Conservation (phyloP, 2,888 invertebrate genomes). For the Heliconius hortense region DNA sequence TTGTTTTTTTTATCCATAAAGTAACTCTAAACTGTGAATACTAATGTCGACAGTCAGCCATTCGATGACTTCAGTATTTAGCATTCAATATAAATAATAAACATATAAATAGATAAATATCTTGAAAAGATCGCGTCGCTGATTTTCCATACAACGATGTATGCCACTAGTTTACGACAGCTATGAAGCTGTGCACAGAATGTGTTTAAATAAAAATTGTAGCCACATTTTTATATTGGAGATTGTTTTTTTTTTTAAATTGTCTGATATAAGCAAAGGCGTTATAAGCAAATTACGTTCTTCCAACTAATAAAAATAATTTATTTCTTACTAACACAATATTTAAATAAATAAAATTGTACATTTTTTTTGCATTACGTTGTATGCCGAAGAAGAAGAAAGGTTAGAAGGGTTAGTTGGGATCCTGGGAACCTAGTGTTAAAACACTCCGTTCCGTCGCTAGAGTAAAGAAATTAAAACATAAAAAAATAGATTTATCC, state of each 20-base stretch:
- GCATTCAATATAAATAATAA: slow-evolving; percentile 2
- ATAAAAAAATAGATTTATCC: too few species aligned
- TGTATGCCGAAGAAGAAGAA: too few species aligned
- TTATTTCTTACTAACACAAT: too few species aligned
- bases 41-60: neutral
- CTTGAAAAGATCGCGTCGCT: slow-evolving; percentile 2
- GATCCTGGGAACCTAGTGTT: too few species aligned
- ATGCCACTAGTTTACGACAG: neutral
- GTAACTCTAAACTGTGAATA: neutral
- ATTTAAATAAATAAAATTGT: too few species aligned
- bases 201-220: neutral
- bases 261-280: neutral
- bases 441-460: too few species aligned
- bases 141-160: slow-evolving; percentile 8
- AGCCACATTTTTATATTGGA: neutral
- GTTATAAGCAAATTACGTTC: neutral
- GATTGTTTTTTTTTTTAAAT: neutral
- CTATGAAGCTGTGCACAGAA: neutral
- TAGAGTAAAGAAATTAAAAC: too few species aligned
- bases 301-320: too few species aligned
- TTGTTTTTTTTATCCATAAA: neutral
- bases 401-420: too few species aligned
- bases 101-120: neutral
- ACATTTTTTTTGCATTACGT: too few species aligned
- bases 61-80: slow-evolving; percentile 3